Evolutionary conservation across 2,113 vertebrate species (phyloP).

Genomic region (Scartelaos histophorus): DNA sequence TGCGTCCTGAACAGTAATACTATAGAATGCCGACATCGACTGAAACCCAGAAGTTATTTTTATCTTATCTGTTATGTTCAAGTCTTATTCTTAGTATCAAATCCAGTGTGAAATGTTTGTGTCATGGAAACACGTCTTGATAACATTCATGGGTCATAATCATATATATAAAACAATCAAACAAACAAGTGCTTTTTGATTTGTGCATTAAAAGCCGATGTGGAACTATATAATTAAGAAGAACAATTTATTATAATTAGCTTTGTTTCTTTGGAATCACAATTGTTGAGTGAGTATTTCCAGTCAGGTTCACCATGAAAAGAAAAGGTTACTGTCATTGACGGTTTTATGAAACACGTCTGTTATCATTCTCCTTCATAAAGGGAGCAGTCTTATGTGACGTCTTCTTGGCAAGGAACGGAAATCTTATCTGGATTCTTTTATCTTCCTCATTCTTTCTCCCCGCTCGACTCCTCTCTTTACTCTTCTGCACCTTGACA

Average conservation of each 20-base stretch:
- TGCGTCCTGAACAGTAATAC: too few relatives aligned
- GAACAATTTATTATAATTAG: background rate
- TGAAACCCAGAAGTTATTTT: too few relatives aligned
- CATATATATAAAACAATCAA: too few relatives aligned
- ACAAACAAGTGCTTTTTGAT: too few relatives aligned
- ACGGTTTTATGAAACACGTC: background rate
- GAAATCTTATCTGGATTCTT: constrained; percentile 27
- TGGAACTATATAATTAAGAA: too few relatives aligned
- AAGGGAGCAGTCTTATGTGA: background rate
- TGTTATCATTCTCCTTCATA: background rate
- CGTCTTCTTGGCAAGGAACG: background rate
- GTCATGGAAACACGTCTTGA: too few relatives aligned
- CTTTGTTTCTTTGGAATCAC: background rate
- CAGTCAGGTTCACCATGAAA: constrained; percentile 10
- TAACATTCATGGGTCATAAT: too few relatives aligned
- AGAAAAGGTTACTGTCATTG: constrained; percentile 12
- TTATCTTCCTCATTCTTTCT: constrained; percentile 60
- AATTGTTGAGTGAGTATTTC: constrained; percentile 49
- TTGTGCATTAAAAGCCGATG: too few relatives aligned
- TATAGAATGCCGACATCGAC: too few relatives aligned
- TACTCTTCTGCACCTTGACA: constrained; percentile 24
- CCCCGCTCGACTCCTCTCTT: constrained; percentile 32
- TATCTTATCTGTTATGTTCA: too few relatives aligned
- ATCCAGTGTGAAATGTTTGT: too few relatives aligned
- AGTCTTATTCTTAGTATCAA: too few relatives aligned